phyloP scores from a whole-genome alignment of 2,888 invertebrate genomes.

The Osmoderma eremita region DNA sequence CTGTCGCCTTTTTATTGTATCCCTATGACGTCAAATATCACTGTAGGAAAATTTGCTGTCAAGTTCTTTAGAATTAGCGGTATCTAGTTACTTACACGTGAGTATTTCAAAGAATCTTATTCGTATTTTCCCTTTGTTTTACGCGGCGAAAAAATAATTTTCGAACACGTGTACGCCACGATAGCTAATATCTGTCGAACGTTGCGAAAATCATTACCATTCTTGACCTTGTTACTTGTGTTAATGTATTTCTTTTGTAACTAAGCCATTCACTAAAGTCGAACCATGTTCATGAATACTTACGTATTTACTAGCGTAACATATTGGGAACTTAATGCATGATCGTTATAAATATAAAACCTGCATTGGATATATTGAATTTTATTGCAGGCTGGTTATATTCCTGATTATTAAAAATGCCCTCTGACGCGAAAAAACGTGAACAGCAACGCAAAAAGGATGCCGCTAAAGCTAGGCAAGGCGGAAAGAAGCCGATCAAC shows the following conservation, averaged over 20 bases:
- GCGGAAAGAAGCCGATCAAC: constrained; percentile 62
- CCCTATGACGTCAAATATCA: constrained; percentile 36
- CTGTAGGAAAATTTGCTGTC: constrained; percentile 44
- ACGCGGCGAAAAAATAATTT: neutral
- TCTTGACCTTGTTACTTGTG: constrained; percentile 1
- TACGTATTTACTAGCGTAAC: neutral
- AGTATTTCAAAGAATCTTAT: constrained; percentile 28
- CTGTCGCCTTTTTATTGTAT: neutral
- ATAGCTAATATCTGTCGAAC: neutral
- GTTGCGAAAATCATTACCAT: neutral
- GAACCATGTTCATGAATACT: constrained; percentile 1
- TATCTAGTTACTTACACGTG: constrained; percentile 42
- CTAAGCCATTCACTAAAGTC: neutral
- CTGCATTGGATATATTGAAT: too few species aligned
- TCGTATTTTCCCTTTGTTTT: constrained; percentile 2
- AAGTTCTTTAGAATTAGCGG: constrained; percentile 43
- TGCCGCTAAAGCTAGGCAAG: constrained; percentile 79
- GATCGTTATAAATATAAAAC: too few species aligned
- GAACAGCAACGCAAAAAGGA: constrained; percentile 98
- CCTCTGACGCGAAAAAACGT: constrained; percentile 98
- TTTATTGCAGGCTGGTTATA: constrained; percentile 9
- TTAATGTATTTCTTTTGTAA: neutral
- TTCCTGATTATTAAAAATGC: constrained; percentile 72
- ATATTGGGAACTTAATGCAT: constrained; percentile 8
- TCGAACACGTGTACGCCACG: neutral